These are phyloP conservation scores for Masnerella sp. DNA, from an alignment of 2,888 invertebrate species.

Conservation along the genomic window DNA sequence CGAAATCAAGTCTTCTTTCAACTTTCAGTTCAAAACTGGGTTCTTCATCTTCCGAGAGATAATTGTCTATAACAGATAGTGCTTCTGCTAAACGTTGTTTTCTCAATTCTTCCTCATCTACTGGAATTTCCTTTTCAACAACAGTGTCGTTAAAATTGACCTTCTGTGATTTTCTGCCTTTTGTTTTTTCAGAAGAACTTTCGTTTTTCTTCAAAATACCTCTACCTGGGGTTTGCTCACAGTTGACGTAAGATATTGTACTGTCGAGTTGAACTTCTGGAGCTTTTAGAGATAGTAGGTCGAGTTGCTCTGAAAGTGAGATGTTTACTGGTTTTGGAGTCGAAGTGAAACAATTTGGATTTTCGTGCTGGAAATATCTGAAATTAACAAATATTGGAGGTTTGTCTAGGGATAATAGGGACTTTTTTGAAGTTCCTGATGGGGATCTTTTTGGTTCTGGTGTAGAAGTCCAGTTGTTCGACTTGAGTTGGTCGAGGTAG, in stretches of 20 bases:
- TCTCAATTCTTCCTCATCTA: conserved; percentile 48
- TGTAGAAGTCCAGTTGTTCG: conserved; percentile 19
- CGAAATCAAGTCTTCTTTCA: conserved; percentile 63
- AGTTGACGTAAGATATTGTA: conserved; percentile 70
- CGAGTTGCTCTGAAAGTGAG: too few species aligned
- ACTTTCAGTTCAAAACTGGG: conserved; percentile 47
- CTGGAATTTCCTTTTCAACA: conserved; percentile 57
- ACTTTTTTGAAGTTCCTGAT: not conserved
- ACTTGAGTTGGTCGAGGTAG: conserved; percentile 77
- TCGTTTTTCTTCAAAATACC: conserved; percentile 70
- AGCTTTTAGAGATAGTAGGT: conserved; percentile 22
- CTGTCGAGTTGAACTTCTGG: conserved; percentile 66
- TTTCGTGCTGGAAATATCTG: not conserved
- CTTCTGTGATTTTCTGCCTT: conserved; percentile 64
- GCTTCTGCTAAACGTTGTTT: conserved; percentile 56
- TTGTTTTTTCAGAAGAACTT: conserved; percentile 5
- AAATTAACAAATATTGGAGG: not conserved
- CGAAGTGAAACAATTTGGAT: too few species aligned
- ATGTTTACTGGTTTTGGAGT: too few species aligned
- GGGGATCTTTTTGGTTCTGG: conserved; percentile 12
- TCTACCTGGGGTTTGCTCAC: conserved; percentile 70
- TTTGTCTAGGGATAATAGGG: conserved; percentile 7
- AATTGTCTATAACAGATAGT: conserved; percentile 63
- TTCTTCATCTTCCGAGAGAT: conserved; percentile 27
- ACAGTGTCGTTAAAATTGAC: conserved; percentile 71